Evolutionary conservation across 92 coral and sea anemone species (phyloP), one percentile per base, ranked within the genome.

Genomic region (Porites cylindrica): DNA sequence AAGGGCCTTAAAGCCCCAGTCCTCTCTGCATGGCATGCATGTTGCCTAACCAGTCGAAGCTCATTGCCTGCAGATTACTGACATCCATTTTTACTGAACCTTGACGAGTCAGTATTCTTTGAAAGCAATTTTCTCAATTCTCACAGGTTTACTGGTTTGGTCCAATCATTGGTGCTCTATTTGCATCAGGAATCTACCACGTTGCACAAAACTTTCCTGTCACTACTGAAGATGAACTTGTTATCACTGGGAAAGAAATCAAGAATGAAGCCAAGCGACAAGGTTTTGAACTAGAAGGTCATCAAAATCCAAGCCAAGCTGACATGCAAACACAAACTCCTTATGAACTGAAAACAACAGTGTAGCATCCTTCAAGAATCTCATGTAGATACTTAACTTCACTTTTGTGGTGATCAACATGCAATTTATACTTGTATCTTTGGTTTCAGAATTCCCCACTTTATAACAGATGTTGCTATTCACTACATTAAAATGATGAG

Each of bases 61-160:
- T 38, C 47, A 38, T 29, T 29, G 32, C 32, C 4, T 29, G 32
- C 32, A 29, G 32, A 29, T 29, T 29, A 29, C 32, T 29, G 32
- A 2, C 32, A 29, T 29, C 32, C 32, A 29, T 29, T 29, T 2
- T 29, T 29, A 29, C 4, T 29, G 32, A 29, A 29, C 2, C 32
- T 29, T 29, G 4, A 29, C 32, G 0, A 2, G 32, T 2, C 32
- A 29, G 32, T 29, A 29, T 29, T 29, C 32, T 29, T 29, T 29
- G 32, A 29, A 9, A 7, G 67, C 3, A 20, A 0, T 52, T n/a
- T 29, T 63, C 50, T 13, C 21, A 24, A 23, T 13, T 50, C 63
- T 12, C 43, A 10, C 10, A 92, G 94, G 90, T 92, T 12, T 92
- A 92, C 70, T 92, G 92, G 94, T 10, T 59, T 51, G 94, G 94